Conservation (phyloP, 2,888 invertebrate genomes). For the Ophraella communa region DNA sequence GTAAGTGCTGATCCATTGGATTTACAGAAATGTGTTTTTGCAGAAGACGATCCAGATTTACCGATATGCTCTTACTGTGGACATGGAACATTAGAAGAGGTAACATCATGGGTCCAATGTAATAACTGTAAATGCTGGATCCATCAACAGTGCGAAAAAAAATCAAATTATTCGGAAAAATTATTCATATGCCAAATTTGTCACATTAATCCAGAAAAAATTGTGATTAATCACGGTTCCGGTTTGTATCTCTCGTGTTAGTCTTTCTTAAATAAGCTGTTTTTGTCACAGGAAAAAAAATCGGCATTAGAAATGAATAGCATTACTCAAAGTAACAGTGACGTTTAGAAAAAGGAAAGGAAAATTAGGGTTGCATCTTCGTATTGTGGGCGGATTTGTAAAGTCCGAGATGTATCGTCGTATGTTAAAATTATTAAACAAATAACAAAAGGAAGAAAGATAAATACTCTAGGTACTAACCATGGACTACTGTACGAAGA, state of each 20-base stretch:
- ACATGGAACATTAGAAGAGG: background rate
- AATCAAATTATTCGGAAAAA: background rate
- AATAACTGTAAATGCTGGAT: background rate
- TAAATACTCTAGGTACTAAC: background rate
- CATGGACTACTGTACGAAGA: slow-evolving; percentile 6
- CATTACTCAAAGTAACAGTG: background rate
- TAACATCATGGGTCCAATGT: background rate
- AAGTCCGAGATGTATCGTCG: background rate
- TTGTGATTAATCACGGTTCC: background rate
- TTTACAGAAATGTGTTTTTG: background rate
- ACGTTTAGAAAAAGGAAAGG: background rate
- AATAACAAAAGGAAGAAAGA: background rate
- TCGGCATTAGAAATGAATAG: background rate
- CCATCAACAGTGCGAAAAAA: background rate
- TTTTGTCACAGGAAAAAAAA: background rate
- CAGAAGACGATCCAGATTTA: slow-evolving; percentile 1
- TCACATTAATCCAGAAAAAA: background rate
- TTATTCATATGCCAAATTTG: background rate
- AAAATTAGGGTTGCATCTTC: slow-evolving; percentile 4
- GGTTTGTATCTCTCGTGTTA: background rate
- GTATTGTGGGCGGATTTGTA: slow-evolving; percentile 6
- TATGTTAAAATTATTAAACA: background rate
- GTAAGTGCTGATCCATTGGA: background rate
- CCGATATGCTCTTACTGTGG: background rate
- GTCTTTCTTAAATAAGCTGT: background rate